Evolutionary conservation across 2,797 vertebrate genomes (phyloP), one percentile per base, ranked within the genome.

Genomic region (Sebastiscus albofasciatus): DNA sequence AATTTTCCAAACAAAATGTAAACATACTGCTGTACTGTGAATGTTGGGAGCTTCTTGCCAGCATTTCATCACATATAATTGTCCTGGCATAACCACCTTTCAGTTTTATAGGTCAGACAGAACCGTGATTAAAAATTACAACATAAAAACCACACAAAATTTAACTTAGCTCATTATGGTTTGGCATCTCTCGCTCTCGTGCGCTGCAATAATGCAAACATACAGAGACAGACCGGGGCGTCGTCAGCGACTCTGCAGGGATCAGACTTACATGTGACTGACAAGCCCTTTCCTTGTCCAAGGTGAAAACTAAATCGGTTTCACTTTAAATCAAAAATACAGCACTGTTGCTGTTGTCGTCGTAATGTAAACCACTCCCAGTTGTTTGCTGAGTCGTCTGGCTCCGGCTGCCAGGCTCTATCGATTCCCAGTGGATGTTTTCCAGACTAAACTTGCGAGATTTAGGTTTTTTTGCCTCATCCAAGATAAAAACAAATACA

Each of bases 401-500:
- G 60, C 71, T 90, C 83, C 42, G 55, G 6, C 68, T 81, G 55
- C 39, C 70, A 72, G 71, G 22, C 77, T 62, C 39, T 55, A 75
- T 77, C 8, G 3, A 77, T 58, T 86, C 81, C 65, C 64, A 31
- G 34, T 76, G 77, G 83, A 90, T 52, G 33, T 75, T 80, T 70
- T 84, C 79, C 85, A 90, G 85, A 85, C 71, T 86, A 67, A 85
- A 90, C 67, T 83, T 86, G 69, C 36, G 52, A 85, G 71, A 79
- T 80, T 80, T 39, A 61, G 22, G n/a, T 20, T 42, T 80, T 42
- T 80, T 76, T 55, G 29, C 20, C 62, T 20, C 27, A 58, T 36
- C 13, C 26, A 14, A 65, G 67, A 88, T 69, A 75, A 83, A 56
- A 86, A 81, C 72, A 86, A 91, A 82, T 22, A 12, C 29, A 55